Evolutionary conservation across 35 echinoderm and acorn worm species (phyloP).

Genomic region (Heliocidaris erythrogramma): DNA sequence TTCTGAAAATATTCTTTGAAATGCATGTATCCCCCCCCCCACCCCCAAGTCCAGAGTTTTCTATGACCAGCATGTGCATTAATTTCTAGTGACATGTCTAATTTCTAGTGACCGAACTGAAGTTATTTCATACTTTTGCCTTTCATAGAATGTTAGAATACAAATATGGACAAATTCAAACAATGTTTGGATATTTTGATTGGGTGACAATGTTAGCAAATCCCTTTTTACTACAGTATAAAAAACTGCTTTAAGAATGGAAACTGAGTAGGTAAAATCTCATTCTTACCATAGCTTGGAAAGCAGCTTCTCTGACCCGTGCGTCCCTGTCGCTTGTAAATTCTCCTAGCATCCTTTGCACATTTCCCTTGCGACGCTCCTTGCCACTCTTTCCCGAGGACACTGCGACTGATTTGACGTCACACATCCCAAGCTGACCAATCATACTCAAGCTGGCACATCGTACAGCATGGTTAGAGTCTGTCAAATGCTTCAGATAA

Average conservation of each 20-base stretch:
- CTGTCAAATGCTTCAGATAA: slow-evolving; percentile 65
- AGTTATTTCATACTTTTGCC: too few relatives aligned
- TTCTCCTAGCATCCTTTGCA: slow-evolving; percentile 70
- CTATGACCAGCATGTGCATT: too few relatives aligned
- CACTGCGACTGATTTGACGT: slow-evolving; percentile 44
- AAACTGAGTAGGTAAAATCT: too few relatives aligned
- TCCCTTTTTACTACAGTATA: not conserved
- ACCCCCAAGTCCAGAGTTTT: too few relatives aligned
- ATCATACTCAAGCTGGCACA: slow-evolving; percentile 79
- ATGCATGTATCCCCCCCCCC: too few relatives aligned
- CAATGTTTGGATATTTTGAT: not conserved
- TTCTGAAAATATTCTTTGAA: too few relatives aligned
- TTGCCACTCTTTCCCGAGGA: slow-evolving; percentile 46
- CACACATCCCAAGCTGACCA: slow-evolving; percentile 73
- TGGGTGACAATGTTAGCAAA: too few relatives aligned
- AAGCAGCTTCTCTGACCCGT: slow-evolving; percentile 82
- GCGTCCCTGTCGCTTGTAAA: slow-evolving; percentile 87
- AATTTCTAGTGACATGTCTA: too few relatives aligned
- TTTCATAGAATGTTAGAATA: too few relatives aligned
- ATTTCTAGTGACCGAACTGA: too few relatives aligned
- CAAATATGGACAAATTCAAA: too few relatives aligned
- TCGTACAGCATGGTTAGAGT: slow-evolving; percentile 78
- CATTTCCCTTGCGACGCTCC: slow-evolving; percentile 46
- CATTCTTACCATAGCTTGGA: slow-evolving; percentile 77
- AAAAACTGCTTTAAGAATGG: not conserved